Evolutionary conservation across 2,797 vertebrate genomes (phyloP).

Genomic region (Echeneis naucrates): DNA sequence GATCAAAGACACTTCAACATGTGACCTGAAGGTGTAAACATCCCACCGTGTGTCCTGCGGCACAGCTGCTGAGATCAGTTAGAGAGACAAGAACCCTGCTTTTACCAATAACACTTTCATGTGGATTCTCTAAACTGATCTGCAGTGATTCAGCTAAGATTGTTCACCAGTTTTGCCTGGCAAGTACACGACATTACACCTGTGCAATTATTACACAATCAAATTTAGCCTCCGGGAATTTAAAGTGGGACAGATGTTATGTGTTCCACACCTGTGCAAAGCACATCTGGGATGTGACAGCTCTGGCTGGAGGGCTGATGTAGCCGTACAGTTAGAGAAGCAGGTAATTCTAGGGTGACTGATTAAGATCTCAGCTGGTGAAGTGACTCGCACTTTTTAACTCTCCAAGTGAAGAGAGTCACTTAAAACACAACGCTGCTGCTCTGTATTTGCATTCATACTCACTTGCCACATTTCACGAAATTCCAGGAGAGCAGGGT

Average conservation of each 20-base stretch:
- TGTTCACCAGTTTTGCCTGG: slow-evolving; percentile 7
- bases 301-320: background rate
- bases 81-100: too few species aligned
- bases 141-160: slow-evolving; percentile 1
- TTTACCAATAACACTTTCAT: too few species aligned
- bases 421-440: background rate
- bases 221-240: slow-evolving; percentile 4
- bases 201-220: slow-evolving; percentile 27
- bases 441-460: slow-evolving; percentile 1
- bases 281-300: slow-evolving; percentile 1
- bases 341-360: slow-evolving; percentile 26
- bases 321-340: background rate
- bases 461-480: background rate
- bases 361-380: slow-evolving; percentile 15
- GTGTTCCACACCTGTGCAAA: slow-evolving; percentile 10
- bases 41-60: too few species aligned
- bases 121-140: background rate
- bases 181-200: background rate
- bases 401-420: slow-evolving; percentile 8
- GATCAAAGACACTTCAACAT: too few species aligned
- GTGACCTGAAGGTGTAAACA: too few species aligned
- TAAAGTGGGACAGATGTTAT: slow-evolving; percentile 22
- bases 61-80: too few species aligned
- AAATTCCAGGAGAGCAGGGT: slow-evolving; percentile 8
- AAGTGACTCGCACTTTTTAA: background rate